Evolutionary conservation across 2,888 invertebrate species (phyloP).

Genomic region (Ectropis crepuscularia): DNA sequence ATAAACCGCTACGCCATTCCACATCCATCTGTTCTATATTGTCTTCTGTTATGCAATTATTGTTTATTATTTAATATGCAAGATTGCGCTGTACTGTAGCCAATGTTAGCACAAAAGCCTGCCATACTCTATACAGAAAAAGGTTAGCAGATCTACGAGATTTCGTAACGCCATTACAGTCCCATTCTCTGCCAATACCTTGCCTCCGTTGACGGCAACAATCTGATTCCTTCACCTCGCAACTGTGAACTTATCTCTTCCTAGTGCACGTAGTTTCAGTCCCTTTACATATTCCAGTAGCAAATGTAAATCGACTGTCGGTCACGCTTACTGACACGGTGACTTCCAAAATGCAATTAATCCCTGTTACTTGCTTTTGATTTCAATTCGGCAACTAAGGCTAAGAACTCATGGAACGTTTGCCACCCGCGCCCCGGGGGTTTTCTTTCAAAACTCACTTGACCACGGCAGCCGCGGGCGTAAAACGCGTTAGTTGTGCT

Average conservation of each 20-base stretch:
- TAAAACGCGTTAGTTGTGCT: too few relatives aligned
- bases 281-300: conserved; percentile 29
- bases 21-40: too few relatives aligned
- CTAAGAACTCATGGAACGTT: too few relatives aligned
- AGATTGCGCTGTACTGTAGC: not conserved
- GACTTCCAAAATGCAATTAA: too few relatives aligned
- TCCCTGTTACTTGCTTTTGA: too few relatives aligned
- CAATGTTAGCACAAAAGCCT: not conserved
- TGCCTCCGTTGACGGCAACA: conserved; percentile 61
- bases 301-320: conserved; percentile 13
- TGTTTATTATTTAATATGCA: not conserved
- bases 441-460: too few relatives aligned
- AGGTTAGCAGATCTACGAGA: conserved; percentile 41
- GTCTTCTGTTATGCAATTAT: not conserved
- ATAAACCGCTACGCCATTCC: too few relatives aligned
- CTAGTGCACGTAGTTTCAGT: conserved; percentile 35
- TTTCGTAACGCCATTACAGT: conserved; percentile 57
- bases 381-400: too few relatives aligned
- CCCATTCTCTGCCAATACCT: conserved; percentile 66
- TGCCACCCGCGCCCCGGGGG: too few relatives aligned
- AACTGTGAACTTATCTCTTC: conserved; percentile 66
- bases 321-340: not conserved
- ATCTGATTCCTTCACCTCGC: conserved; percentile 76
- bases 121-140: conserved; percentile 12
- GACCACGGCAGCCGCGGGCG: too few relatives aligned